A percentile compares a stretch with the other conserved stretches of the same genome.
Evolutionary conservation across 2,797 vertebrate species (phyloP).

Genomic region (Typhlichthys subterraneus): DNA sequence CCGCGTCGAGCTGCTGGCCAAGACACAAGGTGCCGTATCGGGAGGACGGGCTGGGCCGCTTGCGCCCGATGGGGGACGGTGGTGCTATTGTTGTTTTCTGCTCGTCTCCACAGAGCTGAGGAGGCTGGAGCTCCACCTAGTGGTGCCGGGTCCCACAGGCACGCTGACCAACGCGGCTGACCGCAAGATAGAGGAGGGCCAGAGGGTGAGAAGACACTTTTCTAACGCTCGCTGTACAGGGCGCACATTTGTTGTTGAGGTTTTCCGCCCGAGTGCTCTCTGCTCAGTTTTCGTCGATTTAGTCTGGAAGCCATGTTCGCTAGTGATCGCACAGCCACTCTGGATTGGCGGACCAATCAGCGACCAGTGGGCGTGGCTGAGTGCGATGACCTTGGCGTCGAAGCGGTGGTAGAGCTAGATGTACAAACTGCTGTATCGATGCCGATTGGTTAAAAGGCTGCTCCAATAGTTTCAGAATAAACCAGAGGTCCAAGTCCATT

Average conservation of each 20-base stretch:
- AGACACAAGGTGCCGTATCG: conserved; percentile 76
- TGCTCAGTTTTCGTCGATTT: too few species aligned
- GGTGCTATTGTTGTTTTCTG: background rate
- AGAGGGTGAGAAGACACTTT: conserved; percentile 78
- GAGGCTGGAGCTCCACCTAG: conserved; percentile 80
- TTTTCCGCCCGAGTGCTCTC: too few species aligned
- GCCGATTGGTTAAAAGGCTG: too few species aligned
- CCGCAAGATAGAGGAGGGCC: conserved; percentile 90
- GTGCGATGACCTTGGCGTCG: too few species aligned
- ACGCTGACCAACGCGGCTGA: conserved; percentile 81
- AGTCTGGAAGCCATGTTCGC: too few species aligned
- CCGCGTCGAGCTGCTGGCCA: conserved; percentile 72
- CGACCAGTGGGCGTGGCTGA: too few species aligned
- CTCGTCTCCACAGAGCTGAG: conserved; percentile 76
- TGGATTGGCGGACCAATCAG: too few species aligned
- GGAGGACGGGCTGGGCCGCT: background rate
- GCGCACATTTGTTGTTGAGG: conserved; percentile 17
- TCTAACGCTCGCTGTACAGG: background rate
- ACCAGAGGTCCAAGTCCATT: too few species aligned
- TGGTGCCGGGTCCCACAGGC: conserved; percentile 76
- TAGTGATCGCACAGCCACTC: too few species aligned
- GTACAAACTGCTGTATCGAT: too few species aligned
- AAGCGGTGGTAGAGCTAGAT: too few species aligned
- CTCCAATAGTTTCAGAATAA: too few species aligned
- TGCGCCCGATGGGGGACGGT: background rate